Conservation (phyloP, 2,113 vertebrate genomes). For the Sylvietta virens region DNA sequence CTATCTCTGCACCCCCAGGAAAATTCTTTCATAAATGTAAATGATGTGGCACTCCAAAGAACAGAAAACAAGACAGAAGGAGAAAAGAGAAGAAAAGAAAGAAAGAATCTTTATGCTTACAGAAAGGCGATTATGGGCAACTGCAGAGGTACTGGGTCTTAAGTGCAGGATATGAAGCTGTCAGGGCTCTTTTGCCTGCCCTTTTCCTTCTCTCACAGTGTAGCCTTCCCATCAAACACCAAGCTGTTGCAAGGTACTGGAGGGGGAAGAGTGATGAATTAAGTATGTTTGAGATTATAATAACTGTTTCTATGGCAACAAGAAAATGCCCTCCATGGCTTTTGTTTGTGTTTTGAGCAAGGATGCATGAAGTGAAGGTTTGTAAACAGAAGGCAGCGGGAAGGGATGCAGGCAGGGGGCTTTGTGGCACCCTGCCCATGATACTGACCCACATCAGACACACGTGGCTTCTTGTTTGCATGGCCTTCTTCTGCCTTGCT, state of each 20-base stretch:
- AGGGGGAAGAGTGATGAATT: constrained; percentile 59
- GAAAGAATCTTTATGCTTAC: background rate
- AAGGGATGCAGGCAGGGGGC: background rate
- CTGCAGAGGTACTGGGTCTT: background rate
- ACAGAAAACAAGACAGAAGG: constrained; percentile 17
- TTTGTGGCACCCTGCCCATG: background rate
- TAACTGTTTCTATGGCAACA: constrained; percentile 73
- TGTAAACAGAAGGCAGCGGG: background rate
- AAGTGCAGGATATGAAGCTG: background rate
- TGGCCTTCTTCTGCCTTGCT: background rate
- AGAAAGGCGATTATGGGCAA: background rate
- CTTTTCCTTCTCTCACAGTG: background rate
- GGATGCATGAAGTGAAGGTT: constrained; percentile 51
- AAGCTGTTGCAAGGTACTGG: constrained; percentile 42
- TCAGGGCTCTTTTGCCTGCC: background rate
- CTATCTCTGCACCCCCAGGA: constrained; percentile 68
- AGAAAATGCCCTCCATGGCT: constrained; percentile 57
- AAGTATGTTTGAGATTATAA: constrained; percentile 68
- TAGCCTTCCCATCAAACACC: background rate
- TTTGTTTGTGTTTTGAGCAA: constrained; percentile 63
- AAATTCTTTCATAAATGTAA: constrained; percentile 76
- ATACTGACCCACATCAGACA: background rate
- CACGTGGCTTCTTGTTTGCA: background rate
- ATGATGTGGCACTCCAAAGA: constrained; percentile 65
- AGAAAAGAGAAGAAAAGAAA: background rate